Conservation (phyloP, 1,140 invertebrate genomes). For the Chlorops oryzae region DNA sequence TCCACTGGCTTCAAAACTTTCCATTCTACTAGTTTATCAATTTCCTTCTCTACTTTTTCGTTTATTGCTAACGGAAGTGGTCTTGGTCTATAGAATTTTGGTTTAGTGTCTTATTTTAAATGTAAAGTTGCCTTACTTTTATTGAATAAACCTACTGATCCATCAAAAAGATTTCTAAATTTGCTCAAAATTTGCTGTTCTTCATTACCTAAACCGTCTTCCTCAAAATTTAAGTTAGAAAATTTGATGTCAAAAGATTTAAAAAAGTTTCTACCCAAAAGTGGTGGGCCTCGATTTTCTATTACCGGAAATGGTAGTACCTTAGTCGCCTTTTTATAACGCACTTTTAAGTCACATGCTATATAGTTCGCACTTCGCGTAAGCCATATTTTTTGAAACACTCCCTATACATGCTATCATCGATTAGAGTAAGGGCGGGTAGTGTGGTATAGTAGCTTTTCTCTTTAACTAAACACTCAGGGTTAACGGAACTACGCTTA, state of each 20-base stretch:
- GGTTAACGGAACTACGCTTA: too few relatives aligned
- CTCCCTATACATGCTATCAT: neutral
- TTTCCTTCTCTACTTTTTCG: too few relatives aligned
- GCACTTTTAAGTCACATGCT: neutral
- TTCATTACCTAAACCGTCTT: neutral
- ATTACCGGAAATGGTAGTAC: neutral
- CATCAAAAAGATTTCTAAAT: neutral
- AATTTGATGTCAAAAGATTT: neutral
- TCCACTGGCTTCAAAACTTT: slow-evolving; percentile 9
- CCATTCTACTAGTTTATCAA: too few relatives aligned
- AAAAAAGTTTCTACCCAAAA: neutral
- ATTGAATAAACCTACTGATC: neutral
- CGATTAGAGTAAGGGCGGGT: too few relatives aligned
- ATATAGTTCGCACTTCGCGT: neutral
- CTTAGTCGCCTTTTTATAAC: neutral
- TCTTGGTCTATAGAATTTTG: neutral
- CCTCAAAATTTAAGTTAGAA: neutral
- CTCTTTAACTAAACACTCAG: too few relatives aligned
- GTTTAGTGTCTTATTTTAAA: neutral
- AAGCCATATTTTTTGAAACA: neutral
- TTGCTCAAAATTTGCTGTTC: neutral
- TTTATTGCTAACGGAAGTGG: neutral
- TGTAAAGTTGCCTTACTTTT: neutral
- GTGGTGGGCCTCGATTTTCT: neutral
- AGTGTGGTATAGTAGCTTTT: too few relatives aligned